Evolutionary conservation across 2,797 vertebrate species (phyloP), one percentile per base, ranked within the genome.

Genomic region (Hyperoplus lanceolatus): DNA sequence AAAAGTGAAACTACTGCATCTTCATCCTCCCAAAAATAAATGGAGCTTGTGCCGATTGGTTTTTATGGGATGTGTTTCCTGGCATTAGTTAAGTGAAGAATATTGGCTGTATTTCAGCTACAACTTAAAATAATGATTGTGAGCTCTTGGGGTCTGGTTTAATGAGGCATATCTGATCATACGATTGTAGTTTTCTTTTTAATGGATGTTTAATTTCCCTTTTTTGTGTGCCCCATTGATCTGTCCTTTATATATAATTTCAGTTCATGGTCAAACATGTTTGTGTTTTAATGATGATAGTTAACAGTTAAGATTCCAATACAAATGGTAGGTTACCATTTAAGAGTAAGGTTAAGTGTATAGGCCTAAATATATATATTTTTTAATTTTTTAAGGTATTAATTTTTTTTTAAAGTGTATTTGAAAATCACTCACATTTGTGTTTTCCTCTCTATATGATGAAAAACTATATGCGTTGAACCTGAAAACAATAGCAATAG

Each of bases 11-110:
- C 2, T 36, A 41, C 41, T 78, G 70, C 49, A 78, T 38, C 69
- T 69, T 71, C 43, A 73, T 42, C 53, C 29, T 15, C 41, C 46
- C 68, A 42, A 41, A 62, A 29, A 29, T 29, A 77, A 65, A 76
- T 4, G 6, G 8, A 71, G 72, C 56, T 29, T 54, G 48, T 36
- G 54, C 50, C 43, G 59, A 16, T 84, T 74, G 71, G 13, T 46
- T 77, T 78, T 57, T 73, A 62, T 71, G 53, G 49, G 41, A 36
- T 58, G 21, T 16, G 60, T 68, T 65, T 70, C 36, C n/a, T 66
- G 63, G 59, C n/a, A 21, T 53, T 29, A 5, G 15, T 21, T 21
- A 10, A 53, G 10, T 18, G 2, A 18, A 53, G n/a, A 53, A 29
- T 29, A 29, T 29, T 29, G 29, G 29, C 29, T 29, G 29, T 29